phyloP scores from a whole-genome alignment of 1,140 invertebrate genomes.

The Scaptomyza graminum region DNA sequence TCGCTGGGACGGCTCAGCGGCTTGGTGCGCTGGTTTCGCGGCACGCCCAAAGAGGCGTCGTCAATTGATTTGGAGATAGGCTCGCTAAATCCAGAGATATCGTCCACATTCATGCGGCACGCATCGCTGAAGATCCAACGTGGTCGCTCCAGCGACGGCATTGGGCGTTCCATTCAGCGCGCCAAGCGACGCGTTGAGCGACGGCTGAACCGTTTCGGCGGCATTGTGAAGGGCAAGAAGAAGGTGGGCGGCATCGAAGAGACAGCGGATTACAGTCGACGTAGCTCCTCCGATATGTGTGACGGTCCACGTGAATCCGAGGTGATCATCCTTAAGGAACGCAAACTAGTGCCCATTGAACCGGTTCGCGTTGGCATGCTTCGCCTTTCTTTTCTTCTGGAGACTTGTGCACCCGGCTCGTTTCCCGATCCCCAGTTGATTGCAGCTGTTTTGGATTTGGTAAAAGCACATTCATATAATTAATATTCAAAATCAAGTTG shows the following conservation, averaged over 20 bases:
- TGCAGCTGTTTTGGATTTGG: slow-evolving; percentile 97
- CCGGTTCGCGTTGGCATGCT: slow-evolving; percentile 92
- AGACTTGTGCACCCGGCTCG: slow-evolving; percentile 96
- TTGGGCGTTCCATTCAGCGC: slow-evolving; percentile 88
- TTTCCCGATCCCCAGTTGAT: slow-evolving; percentile 98
- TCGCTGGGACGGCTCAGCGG: slow-evolving; percentile 85
- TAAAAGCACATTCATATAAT: slow-evolving; percentile 79
- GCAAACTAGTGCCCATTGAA: slow-evolving; percentile 90
- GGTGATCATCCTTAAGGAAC: slow-evolving; percentile 93
- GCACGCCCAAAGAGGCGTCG: slow-evolving; percentile 84
- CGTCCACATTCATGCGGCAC: slow-evolving; percentile 83
- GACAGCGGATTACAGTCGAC: slow-evolving; percentile 90
- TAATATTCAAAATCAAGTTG: not conserved
- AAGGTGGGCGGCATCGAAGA: slow-evolving; percentile 95
- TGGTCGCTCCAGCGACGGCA: slow-evolving; percentile 84
- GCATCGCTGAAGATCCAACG: slow-evolving; percentile 84
- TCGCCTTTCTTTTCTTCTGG: slow-evolving; percentile 94
- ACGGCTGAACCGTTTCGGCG: slow-evolving; percentile 88
- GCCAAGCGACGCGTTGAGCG: slow-evolving; percentile 94
- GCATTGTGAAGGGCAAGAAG: slow-evolving; percentile 90
- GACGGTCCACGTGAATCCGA: slow-evolving; percentile 92
- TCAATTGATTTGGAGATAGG: slow-evolving; percentile 85
- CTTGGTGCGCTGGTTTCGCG: slow-evolving; percentile 90
- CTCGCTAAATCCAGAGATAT: slow-evolving; percentile 84
- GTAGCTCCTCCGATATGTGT: slow-evolving; percentile 92